Percentiles rank a stretch among this genome's conserved stretches.
phyloP scores from a whole-genome alignment of 2,113 vertebrate genomes.

The Epinephelus fuscoguttatus region DNA sequence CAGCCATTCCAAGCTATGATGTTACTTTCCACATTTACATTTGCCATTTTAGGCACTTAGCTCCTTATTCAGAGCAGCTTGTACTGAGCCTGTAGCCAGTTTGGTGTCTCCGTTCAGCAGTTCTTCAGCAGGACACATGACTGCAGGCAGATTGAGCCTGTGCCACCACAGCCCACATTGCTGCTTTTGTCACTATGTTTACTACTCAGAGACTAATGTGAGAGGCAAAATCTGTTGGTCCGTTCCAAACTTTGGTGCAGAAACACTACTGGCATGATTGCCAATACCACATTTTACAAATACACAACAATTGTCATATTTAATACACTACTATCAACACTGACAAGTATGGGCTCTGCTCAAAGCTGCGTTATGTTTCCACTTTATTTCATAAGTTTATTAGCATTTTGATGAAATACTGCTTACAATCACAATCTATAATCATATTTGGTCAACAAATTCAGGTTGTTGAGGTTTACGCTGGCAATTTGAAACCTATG shows the following conservation, averaged over 20 bases:
- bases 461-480: too few species aligned
- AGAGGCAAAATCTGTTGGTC: not conserved
- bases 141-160: slow-evolving; percentile 1
- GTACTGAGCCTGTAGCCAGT: slow-evolving; percentile 21
- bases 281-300: not conserved
- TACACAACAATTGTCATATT: not conserved
- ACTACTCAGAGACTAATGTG: slow-evolving; percentile 2
- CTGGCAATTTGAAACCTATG: too few species aligned
- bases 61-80: not conserved
- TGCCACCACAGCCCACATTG: not conserved
- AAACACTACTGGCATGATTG: not conserved
- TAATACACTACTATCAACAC: not conserved
- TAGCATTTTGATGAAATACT: not conserved
- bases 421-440: too few species aligned
- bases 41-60: slow-evolving; percentile 33
- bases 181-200: slow-evolving; percentile 15
- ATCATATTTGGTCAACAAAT: too few species aligned
- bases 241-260: not conserved
- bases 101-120: slow-evolving; percentile 28
- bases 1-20: not conserved
- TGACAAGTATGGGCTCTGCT: not conserved
- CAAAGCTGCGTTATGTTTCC: not conserved
- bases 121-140: slow-evolving; percentile 16
- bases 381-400: not conserved
- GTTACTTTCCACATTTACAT: slow-evolving; percentile 30